Percentiles rank a stretch among this genome's conserved stretches.
phyloP scores from a whole-genome alignment of 2,113 vertebrate species.

The Charina bottae region DNA sequence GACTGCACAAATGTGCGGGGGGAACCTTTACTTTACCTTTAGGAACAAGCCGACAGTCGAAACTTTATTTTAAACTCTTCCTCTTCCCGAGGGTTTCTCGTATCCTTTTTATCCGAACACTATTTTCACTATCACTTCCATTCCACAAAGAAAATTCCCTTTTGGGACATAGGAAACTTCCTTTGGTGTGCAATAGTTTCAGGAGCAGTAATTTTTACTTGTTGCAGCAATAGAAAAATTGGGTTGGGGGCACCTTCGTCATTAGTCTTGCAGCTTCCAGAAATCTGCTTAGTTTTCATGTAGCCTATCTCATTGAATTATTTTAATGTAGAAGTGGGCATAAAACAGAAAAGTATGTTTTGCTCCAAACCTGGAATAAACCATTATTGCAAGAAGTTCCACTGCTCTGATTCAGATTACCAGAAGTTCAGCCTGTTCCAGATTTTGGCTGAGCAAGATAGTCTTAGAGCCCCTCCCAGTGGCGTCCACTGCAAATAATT shows the following conservation, averaged over 20 bases:
- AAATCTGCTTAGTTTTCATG: neutral
- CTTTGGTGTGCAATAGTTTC: neutral
- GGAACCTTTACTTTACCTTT: no score
- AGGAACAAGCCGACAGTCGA: neutral
- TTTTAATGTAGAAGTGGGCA: neutral
- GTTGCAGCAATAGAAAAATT: neutral
- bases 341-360: neutral
- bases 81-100: neutral
- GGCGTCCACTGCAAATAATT: neutral
- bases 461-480: neutral
- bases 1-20: no score
- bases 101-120: neutral
- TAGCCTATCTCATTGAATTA: neutral
- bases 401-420: neutral
- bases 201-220: neutral
- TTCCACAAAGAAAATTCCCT: neutral
- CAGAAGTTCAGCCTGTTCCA: neutral
- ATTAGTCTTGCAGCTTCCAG: neutral
- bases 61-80: neutral
- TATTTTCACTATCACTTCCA: neutral
- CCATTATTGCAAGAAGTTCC: neutral
- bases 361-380: neutral
- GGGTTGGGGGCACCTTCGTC: neutral
- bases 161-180: neutral
- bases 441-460: neutral